A percentile compares a stretch with the other conserved stretches of the same genome.
These are phyloP conservation scores for Xestobium rufovillosum DNA, from an alignment of 2,888 invertebrate genomes.

Conservation along the genomic window DNA sequence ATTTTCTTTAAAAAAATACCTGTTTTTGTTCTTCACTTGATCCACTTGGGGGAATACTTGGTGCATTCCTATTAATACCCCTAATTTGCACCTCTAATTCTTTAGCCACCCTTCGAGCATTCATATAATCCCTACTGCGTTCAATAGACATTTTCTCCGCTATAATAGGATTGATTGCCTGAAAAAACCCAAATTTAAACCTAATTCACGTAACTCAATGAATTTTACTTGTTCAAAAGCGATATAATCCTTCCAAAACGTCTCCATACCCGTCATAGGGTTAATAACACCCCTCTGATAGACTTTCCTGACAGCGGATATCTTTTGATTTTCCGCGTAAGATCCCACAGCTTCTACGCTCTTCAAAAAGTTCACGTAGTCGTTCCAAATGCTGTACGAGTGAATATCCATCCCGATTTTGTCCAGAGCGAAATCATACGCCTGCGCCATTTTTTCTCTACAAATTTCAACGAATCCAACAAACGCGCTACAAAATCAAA, in stretches of 20 bases:
- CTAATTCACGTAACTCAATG: too few relatives aligned
- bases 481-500: too few relatives aligned
- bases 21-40: slow-evolving; percentile 88
- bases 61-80: slow-evolving; percentile 90
- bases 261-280: slow-evolving; percentile 95
- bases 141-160: slow-evolving; percentile 99
- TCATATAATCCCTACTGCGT: slow-evolving; percentile 94
- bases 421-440: slow-evolving; percentile 97
- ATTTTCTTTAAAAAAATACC: too few relatives aligned
- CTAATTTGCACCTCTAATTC: slow-evolving; percentile 92
- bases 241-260: slow-evolving; percentile 96
- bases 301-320: slow-evolving; percentile 93
- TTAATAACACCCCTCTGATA: slow-evolving; percentile 95
- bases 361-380: slow-evolving; percentile 94
- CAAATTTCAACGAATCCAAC: slow-evolving; percentile 1
- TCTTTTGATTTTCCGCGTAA: slow-evolving; percentile 99
- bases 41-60: slow-evolving; percentile 92
- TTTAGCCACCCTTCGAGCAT: slow-evolving; percentile 91
- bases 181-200: slow-evolving; percentile 14
- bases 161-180: slow-evolving; percentile 62
- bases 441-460: slow-evolving; percentile 99
- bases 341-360: slow-evolving; percentile 95
- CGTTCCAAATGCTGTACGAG: slow-evolving; percentile 95
- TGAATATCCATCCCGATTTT: slow-evolving; percentile 98
- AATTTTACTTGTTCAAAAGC: slow-evolving; percentile 81